Percentiles rank a stretch among this genome's conserved stretches.
These are phyloP conservation scores for Halisarca cf. caerulea DNA, from an alignment of 37 sponge, comb jelly and placozoan genomes.

Conservation along the genomic window DNA sequence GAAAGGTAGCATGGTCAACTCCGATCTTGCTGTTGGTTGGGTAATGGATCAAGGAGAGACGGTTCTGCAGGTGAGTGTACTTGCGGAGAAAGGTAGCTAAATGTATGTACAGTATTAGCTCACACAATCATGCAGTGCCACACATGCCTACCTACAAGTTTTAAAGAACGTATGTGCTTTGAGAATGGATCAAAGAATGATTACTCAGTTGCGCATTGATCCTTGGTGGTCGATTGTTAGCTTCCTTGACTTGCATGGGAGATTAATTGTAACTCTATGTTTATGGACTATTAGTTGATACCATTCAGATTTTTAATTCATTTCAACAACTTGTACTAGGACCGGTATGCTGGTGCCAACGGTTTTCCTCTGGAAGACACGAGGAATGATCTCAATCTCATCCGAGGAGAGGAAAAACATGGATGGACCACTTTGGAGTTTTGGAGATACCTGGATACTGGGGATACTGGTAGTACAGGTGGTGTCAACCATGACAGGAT, in stretches of 20 bases:
- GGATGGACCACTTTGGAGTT: constrained; percentile 26
- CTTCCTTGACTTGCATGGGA: too few species aligned
- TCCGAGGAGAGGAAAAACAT: not conserved
- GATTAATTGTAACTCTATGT: too few species aligned
- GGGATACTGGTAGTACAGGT: constrained; percentile 7
- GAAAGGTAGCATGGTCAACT: not conserved
- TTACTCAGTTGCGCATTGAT: too few species aligned
- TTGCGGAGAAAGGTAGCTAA: not conserved
- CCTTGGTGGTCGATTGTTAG: too few species aligned
- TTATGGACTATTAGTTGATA: too few species aligned
- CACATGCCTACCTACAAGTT: too few species aligned
- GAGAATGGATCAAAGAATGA: too few species aligned
- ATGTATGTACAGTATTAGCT: too few species aligned
- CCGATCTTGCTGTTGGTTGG: not conserved
- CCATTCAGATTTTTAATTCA: not conserved
- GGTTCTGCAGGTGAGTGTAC: not conserved
- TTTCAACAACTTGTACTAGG: not conserved
- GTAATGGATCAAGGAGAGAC: not conserved
- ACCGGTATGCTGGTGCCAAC: not conserved
- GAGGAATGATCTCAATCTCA: not conserved
- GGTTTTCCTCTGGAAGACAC: constrained; percentile 40
- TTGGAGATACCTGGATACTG: constrained; percentile 7
- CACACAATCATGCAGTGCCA: too few species aligned
- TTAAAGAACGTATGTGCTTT: too few species aligned
- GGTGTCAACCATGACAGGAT: not conserved